A percentile compares a stretch with the other conserved stretches of the same genome.
Evolutionary conservation across 2,797 vertebrate species (phyloP).

Genomic region (Onychomys torridus): DNA sequence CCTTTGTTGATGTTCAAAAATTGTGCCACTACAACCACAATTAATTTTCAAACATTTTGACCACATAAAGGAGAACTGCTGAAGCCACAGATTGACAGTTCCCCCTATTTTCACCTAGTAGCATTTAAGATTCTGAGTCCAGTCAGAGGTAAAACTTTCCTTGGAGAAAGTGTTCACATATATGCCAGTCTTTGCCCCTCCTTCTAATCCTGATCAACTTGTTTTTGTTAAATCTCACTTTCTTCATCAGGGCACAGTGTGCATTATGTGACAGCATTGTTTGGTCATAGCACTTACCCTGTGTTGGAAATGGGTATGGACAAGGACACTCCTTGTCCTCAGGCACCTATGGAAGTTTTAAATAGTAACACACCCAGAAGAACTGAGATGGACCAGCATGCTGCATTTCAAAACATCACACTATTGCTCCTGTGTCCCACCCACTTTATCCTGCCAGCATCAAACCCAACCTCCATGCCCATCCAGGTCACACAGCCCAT

Average conservation of each 20-base stretch:
- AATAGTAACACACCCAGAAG: neutral
- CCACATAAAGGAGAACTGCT: neutral
- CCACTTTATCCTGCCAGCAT: neutral
- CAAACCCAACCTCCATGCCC: neutral
- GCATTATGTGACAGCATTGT: neutral
- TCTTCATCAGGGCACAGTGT: neutral
- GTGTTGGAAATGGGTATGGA: neutral
- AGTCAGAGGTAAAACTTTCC: neutral
- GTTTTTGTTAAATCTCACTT: neutral
- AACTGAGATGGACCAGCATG: neutral
- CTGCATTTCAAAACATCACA: conserved; percentile 30
- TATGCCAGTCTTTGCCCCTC: neutral
- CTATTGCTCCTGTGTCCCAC: neutral
- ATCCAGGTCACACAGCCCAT: neutral
- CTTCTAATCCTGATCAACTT: neutral
- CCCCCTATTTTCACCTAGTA: neutral
- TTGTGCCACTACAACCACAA: neutral
- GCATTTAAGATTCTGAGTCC: neutral
- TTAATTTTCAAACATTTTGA: neutral
- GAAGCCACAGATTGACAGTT: neutral
- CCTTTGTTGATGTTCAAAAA: neutral
- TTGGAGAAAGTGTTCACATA: neutral
- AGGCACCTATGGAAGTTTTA: neutral
- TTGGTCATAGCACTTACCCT: too few relatives aligned
- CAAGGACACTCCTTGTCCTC: neutral